Base-by-base conservation (phyloP, 2,113 vertebrate genomes). In the Cryptomyrus ogoouensis region DNA sequence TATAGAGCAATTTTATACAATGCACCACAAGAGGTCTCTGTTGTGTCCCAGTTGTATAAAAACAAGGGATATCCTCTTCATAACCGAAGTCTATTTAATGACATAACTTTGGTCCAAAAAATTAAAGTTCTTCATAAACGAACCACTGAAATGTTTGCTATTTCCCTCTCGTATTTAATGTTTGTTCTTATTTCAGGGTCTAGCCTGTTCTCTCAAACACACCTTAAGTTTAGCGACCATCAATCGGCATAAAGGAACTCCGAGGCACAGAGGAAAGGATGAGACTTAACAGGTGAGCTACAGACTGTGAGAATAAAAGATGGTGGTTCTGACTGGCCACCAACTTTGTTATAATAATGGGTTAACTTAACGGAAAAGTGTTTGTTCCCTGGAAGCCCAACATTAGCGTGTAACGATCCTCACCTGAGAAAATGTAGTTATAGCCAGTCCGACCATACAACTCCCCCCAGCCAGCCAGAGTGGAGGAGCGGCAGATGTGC, bases 401-500 rank as follows among this genome's bases (percentile, higher is more conserved):
- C 31, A 27, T 9, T 35, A n/a, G 17, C 31, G 0, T 42, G 10
- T 7, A 15, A 24, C 31, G 13, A 24, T 4, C 91, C 87, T 93
- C 94, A 99, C 98, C 98, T 96, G 98, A 99, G 96, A 99, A 99
- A 93, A 99, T 98, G 62, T 99, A 99, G 94, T 99, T 99, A 95
- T 99, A 99, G 84, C 98, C 97, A 3, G 98, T 99, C 83, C 98
- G 97, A 91, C 98, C 98, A 7, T 99, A 99, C 66, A 99, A 94
- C 93, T 99, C 98, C 44, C 98, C 98, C 98, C 98, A 99, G 89
- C 98, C 98, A 0, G 98, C 98, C 93, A 99, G 94, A 0, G 98
- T 99, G 85, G 98, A 98, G 0, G 98, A 99, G 80, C 98, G 97
- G 94, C 98, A 99, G 83, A 99, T 98, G 92, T 99, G 98, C 98